Conservation (phyloP, 2,113 vertebrate genomes). For the Podiceps cristatus region DNA sequence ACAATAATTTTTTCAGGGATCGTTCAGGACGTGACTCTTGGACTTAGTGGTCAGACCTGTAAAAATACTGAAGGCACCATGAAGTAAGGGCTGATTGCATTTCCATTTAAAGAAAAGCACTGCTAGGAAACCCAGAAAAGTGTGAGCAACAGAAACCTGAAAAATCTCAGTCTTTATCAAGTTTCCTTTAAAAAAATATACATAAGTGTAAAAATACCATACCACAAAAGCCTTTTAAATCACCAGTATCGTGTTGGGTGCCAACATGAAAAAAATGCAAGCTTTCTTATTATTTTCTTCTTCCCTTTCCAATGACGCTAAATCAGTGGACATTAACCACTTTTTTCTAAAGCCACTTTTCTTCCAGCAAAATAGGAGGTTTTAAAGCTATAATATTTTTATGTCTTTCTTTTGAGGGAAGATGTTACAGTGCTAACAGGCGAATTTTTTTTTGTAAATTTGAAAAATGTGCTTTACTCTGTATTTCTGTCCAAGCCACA, state of each 20-base stretch:
- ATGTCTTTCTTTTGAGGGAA: not conserved
- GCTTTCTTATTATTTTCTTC: not conserved
- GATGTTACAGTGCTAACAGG: not conserved
- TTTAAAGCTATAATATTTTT: not conserved
- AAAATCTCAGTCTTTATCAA: not conserved
- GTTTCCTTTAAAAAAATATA: not conserved
- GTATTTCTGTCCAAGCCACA: not conserved
- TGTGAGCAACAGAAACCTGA: not conserved
- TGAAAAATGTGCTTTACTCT: not conserved
- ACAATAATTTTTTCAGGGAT: not conserved
- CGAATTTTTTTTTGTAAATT: not conserved
- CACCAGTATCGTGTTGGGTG: accelerated
- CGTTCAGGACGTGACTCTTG: not conserved
- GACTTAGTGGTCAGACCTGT: not conserved
- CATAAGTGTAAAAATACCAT: not conserved
- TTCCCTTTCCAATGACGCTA: not conserved
- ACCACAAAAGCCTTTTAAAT: not conserved
- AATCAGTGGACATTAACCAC: not conserved
- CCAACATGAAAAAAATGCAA: not conserved
- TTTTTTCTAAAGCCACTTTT: not conserved
- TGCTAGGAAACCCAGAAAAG: not conserved
- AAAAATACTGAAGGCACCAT: not conserved
- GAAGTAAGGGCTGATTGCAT: not conserved
- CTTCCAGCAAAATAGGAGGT: not conserved
- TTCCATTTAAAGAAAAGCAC: not conserved